Evolutionary conservation across 1,140 invertebrate species (phyloP).

Genomic region (Drosophila sechellia): DNA sequence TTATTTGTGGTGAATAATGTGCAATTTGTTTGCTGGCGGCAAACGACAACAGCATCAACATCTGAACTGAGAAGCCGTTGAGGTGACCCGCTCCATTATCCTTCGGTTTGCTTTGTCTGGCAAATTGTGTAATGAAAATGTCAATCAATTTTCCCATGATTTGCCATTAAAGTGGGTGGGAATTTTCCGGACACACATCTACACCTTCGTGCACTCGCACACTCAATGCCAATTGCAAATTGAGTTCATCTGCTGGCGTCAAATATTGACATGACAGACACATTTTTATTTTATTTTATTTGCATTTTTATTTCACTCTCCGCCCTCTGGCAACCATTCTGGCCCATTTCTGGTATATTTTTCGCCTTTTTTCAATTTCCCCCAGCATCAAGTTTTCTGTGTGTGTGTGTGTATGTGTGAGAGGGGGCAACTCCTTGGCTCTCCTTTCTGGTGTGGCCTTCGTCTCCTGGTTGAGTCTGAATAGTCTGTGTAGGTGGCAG

Average conservation of each 20-base stretch:
- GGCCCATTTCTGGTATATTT: constrained; percentile 19
- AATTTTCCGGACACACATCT: constrained; percentile 38
- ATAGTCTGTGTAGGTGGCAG: constrained; percentile 53
- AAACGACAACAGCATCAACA: constrained; percentile 47
- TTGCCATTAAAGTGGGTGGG: constrained; percentile 63
- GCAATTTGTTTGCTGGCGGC: constrained; percentile 59
- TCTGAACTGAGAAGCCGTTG: constrained; percentile 25
- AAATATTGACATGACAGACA: constrained; percentile 83
- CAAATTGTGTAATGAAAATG: constrained; percentile 83
- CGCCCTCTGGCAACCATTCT: constrained; percentile 24
- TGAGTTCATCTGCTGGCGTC: constrained; percentile 82
- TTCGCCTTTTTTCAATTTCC: constrained; percentile 49
- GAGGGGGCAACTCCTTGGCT: constrained; percentile 45
- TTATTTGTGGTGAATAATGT: constrained; percentile 77
- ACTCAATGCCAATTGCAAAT: constrained; percentile 81
- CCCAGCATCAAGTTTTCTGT: constrained; percentile 44
- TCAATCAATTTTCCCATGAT: constrained; percentile 83
- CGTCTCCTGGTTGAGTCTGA: constrained; percentile 1
- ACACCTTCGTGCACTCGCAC: constrained; percentile 37
- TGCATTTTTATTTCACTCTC: constrained; percentile 79
- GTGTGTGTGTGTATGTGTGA: background rate
- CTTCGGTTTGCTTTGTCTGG: constrained; percentile 68
- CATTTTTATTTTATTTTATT: constrained; percentile 84
- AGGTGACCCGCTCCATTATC: constrained; percentile 28
- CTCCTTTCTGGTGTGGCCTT: constrained; percentile 26